Evolutionary conservation across 2,888 invertebrate species (phyloP), one percentile per base, ranked within the genome.

Genomic region (Pyrrhosoma nymphula): DNA sequence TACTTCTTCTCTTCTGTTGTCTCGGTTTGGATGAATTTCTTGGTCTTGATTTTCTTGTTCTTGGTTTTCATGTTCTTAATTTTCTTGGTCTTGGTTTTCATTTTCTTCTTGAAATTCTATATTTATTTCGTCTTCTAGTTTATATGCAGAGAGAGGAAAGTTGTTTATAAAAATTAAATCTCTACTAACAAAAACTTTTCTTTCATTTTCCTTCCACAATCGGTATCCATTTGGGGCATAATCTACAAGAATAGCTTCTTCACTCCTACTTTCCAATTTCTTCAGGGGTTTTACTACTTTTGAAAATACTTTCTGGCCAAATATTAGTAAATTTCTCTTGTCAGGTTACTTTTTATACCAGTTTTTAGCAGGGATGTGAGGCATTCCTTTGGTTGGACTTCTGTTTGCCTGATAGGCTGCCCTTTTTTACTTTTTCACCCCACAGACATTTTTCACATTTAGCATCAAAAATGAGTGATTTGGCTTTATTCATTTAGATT

Each of bases 221-320:
- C 96, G 96, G 56, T 95, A 95, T 96, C 96, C 96, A 89, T 90
- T 95, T 20, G 96, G 96, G 16, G 96, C 96, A n/a, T 56, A 90
- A 69, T 96, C 95, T 69, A 96, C 14, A 30, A 95, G 96, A 96
- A 39, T 96, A 96, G 56, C 96, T 96, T 91, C 95, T 47, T 95
- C 88, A 47, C 47, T 56, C 75, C 82, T 26, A 55, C 39, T 55
- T 16, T 55, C n/a, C n/a, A n/a, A n/a, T n/a, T n/a, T n/a, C n/a
- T n/a, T n/a, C n/a, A n/a, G n/a, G n/a, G n/a, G n/a, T n/a, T n/a
- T n/a, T n/a, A n/a, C n/a, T n/a, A n/a, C n/a, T n/a, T n/a, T n/a
- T n/a, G n/a, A n/a, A n/a, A n/a, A n/a, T n/a, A n/a, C n/a, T n/a
- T n/a, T n/a, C n/a, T n/a, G n/a, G n/a, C n/a, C n/a, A n/a, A n/a